Conservation (phyloP, 2,888 invertebrate species). For the Dione vanillae region DNA sequence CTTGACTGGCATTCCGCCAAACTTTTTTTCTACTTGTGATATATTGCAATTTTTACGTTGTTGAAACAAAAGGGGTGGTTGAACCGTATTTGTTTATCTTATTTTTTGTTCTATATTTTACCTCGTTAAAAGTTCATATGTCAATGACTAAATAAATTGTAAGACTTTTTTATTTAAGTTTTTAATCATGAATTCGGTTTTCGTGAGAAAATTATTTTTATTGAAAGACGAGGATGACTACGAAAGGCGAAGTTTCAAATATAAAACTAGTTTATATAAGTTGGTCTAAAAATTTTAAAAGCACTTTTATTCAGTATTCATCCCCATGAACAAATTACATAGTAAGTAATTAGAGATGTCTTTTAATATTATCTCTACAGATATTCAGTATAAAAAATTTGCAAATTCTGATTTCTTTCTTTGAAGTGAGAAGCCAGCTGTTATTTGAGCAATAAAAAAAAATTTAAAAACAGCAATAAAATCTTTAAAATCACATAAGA, state of each 20-base stretch:
- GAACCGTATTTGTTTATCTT: background rate
- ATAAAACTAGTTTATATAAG: too few relatives aligned
- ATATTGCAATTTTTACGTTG: background rate
- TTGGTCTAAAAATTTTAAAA: too few relatives aligned
- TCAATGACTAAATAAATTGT: too few relatives aligned
- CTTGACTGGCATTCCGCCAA: slow-evolving; percentile 38
- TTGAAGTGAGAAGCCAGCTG: slow-evolving; percentile 2
- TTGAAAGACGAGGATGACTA: too few relatives aligned
- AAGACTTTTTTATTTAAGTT: too few relatives aligned
- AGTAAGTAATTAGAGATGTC: background rate
- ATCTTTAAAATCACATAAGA: background rate
- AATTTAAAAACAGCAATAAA: background rate
- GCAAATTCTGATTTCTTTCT: background rate
- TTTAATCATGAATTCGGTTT: too few relatives aligned
- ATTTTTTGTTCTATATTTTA: background rate
- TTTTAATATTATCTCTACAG: background rate
- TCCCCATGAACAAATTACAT: background rate
- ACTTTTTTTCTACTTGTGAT: slow-evolving; percentile 28
- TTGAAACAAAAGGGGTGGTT: background rate
- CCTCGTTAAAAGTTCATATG: too few relatives aligned
- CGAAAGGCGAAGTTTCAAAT: too few relatives aligned
- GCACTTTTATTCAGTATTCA: too few relatives aligned
- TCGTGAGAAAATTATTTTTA: too few relatives aligned
- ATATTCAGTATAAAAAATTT: background rate
- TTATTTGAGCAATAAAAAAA: background rate